phyloP scores from a whole-genome alignment of 1,140 invertebrate genomes.

The Nymphalis io region DNA sequence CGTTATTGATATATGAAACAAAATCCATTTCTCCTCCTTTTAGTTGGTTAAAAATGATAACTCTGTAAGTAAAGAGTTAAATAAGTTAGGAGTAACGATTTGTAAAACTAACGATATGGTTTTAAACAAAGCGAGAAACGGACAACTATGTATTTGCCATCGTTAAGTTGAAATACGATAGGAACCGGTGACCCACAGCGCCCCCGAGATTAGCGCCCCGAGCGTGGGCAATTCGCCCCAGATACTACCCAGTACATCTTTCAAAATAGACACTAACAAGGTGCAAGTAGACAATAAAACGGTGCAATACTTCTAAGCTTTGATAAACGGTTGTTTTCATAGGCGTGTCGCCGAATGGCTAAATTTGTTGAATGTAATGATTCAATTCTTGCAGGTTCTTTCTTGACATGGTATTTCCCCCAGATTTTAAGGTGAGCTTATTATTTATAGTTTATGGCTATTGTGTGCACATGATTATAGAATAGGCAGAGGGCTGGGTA shows the following conservation, averaged over 20 bases:
- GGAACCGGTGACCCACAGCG: slow-evolving; percentile 42
- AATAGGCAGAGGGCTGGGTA: no score
- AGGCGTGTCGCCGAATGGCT: slow-evolving; percentile 28
- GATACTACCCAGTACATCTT: slow-evolving; percentile 47
- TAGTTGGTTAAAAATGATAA: neutral
- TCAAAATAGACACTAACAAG: slow-evolving; percentile 56
- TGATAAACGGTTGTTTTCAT: slow-evolving; percentile 42
- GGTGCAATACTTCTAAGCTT: slow-evolving; percentile 44
- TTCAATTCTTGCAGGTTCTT: slow-evolving; percentile 3
- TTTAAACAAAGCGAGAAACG: slow-evolving; percentile 25
- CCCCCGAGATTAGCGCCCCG: slow-evolving; percentile 43
- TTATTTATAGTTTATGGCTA: no score
- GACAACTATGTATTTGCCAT: slow-evolving; percentile 30
- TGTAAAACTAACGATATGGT: slow-evolving; percentile 19
- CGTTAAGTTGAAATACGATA: slow-evolving; percentile 39
- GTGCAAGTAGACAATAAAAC: slow-evolving; percentile 49
- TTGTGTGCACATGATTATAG: neutral
- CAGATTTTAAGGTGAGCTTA: no score
- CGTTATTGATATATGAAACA: no score
- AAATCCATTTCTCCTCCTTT: no score
- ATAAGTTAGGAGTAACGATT: neutral
- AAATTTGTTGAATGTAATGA: slow-evolving; percentile 26
- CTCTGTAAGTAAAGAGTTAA: neutral
- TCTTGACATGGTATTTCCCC: slow-evolving; percentile 12
- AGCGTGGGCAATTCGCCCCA: slow-evolving; percentile 43